Evolutionary conservation across 37 sponge, comb jelly and placozoan species (phyloP).

Genomic region (Spongilla lacustris): DNA sequence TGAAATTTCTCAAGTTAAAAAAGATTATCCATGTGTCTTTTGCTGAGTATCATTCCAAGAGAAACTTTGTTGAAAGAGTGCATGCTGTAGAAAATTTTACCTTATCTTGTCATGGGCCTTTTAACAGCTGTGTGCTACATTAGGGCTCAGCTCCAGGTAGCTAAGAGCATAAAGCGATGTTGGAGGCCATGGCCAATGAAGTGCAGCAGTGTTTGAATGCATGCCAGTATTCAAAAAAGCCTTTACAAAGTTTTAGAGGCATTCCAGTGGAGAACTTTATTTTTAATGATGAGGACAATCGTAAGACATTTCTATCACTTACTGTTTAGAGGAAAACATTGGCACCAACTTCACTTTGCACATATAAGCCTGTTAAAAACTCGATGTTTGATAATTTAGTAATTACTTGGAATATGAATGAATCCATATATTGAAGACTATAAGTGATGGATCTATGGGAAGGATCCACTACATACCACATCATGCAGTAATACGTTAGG

Average conservation of each 20-base stretch:
- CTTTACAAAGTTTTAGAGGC: neutral
- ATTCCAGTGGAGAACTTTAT: neutral
- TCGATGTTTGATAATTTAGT: no score
- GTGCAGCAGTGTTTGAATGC: conserved; percentile 7
- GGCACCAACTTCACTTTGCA: no score
- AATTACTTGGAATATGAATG: no score
- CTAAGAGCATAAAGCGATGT: conserved; percentile 1
- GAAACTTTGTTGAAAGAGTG: conserved; percentile 9
- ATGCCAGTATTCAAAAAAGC: conserved; percentile 1
- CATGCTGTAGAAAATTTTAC: conserved; percentile 8
- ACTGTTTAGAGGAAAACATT: no score
- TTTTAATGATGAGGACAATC: conserved; percentile 28
- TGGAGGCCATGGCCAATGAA: conserved; percentile 1
- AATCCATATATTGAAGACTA: no score
- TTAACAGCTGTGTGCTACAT: neutral
- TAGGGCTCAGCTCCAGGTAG: no score
- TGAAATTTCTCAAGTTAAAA: conserved; percentile 4
- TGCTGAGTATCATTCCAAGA: conserved; percentile 17
- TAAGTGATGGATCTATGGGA: no score
- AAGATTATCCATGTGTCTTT: conserved; percentile 12
- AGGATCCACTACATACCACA: conserved; percentile 53
- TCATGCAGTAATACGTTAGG: conserved; percentile 43
- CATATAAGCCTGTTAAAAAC: no score
- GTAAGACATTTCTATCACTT: no score
- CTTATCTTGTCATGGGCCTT: neutral